Conservation (phyloP, 1,140 invertebrate species). For the Anastatus disparis region DNA sequence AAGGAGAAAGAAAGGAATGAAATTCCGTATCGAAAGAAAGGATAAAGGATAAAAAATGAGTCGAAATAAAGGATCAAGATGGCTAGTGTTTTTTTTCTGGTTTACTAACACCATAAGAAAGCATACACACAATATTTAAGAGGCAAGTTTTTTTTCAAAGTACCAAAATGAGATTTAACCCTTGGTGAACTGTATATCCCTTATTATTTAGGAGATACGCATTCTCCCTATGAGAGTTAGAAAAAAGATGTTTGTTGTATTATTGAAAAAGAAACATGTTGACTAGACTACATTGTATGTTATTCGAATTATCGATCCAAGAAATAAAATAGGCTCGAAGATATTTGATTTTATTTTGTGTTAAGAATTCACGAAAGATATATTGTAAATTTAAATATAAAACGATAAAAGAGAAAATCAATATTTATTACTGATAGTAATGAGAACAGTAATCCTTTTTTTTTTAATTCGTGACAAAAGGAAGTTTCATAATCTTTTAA, state of each 20-base stretch:
- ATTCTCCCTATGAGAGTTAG: too few relatives aligned
- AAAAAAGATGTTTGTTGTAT: too few relatives aligned
- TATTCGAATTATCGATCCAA: slow-evolving; percentile 10
- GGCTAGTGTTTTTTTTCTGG: slow-evolving; percentile 16
- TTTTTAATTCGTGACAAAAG: too few relatives aligned
- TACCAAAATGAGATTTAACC: slow-evolving; percentile 28
- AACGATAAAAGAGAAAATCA: too few relatives aligned
- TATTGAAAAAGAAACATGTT: slow-evolving; percentile 19
- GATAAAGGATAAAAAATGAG: slow-evolving; percentile 24
- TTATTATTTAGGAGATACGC: too few relatives aligned
- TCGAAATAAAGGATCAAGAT: slow-evolving; percentile 19
- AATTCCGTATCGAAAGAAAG: background rate
- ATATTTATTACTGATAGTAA: too few relatives aligned
- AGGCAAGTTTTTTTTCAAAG: background rate
- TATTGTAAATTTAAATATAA: too few relatives aligned
- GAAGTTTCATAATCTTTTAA: too few relatives aligned
- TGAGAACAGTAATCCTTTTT: too few relatives aligned
- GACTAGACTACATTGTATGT: background rate
- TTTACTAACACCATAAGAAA: background rate
- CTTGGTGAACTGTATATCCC: slow-evolving; percentile 27
- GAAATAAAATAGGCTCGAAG: background rate
- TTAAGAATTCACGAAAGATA: too few relatives aligned
- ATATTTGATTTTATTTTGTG: background rate
- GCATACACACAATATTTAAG: too few relatives aligned
- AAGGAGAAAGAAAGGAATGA: too few relatives aligned